Evolutionary conservation across 2,888 invertebrate genomes (phyloP).

Genomic region (Amphipoea oculea): DNA sequence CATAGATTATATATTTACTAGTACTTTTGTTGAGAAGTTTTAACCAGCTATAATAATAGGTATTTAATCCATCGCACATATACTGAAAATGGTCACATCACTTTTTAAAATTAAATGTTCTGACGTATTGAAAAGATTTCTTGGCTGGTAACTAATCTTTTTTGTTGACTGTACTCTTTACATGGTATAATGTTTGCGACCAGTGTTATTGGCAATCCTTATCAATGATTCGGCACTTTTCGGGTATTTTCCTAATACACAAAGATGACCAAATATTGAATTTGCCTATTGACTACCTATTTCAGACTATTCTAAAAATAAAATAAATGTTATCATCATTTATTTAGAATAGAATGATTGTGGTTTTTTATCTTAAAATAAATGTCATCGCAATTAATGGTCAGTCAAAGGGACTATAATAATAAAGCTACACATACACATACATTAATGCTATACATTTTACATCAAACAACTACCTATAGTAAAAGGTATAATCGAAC

Average conservation of each 20-base stretch:
- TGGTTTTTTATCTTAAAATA: background rate
- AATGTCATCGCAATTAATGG: background rate
- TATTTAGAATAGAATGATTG: too few relatives aligned
- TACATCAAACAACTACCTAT: background rate
- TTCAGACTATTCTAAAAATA: background rate
- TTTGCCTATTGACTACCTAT: background rate
- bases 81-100: background rate
- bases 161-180: conserved; percentile 7
- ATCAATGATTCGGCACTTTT: background rate
- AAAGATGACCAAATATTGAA: conserved; percentile 5
- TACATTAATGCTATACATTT: background rate
- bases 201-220: background rate
- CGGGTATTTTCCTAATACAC: background rate
- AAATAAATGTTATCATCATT: background rate
- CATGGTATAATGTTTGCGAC: background rate
- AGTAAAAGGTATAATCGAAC: background rate
- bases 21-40: background rate
- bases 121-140: background rate
- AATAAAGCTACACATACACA: background rate
- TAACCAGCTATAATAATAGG: background rate
- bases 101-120: background rate
- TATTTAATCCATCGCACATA: background rate
- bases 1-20: background rate
- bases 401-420: rapidly evolving
- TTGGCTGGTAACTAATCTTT: background rate